phyloP scores from a whole-genome alignment of 2,113 vertebrate genomes.

The Grantiella picta region DNA sequence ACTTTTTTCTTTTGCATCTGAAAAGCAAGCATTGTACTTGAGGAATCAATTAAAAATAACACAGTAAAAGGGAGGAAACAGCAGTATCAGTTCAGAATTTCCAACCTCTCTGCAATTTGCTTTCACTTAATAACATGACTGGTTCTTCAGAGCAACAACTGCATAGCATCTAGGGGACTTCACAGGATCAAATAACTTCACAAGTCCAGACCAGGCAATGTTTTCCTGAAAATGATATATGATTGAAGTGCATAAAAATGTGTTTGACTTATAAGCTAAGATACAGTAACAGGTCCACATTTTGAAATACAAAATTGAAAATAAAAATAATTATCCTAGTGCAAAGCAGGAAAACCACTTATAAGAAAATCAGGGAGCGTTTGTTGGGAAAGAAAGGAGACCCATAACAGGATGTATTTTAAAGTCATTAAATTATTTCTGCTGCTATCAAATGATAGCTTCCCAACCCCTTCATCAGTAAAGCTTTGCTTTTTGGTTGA shows the following conservation, averaged over 20 bases:
- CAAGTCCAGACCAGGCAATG: slow-evolving; percentile 82
- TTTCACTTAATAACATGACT: slow-evolving; percentile 23
- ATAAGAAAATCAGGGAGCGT: not conserved
- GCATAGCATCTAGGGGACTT: slow-evolving; percentile 94
- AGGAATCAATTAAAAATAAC: not conserved
- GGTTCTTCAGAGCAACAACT: slow-evolving; percentile 84
- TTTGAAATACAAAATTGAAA: slow-evolving; percentile 16
- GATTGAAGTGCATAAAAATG: slow-evolving; percentile 34
- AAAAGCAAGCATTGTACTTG: not conserved
- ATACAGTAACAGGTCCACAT: not conserved
- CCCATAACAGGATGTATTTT: not conserved
- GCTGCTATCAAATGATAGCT: not conserved
- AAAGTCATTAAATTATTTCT: not conserved
- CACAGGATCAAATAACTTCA: slow-evolving; percentile 94
- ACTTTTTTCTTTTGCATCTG: not conserved
- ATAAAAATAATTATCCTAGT: not conserved
- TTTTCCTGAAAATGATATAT: slow-evolving; percentile 77
- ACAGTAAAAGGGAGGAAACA: not conserved
- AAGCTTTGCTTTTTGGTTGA: not conserved
- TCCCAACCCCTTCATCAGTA: not conserved
- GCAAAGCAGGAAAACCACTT: not conserved
- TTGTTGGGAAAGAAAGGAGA: not conserved
- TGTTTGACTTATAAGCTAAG: slow-evolving; percentile 10
- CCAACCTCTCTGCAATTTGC: slow-evolving; percentile 6
- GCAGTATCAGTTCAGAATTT: not conserved